A percentile compares a stretch with the other conserved stretches of the same genome.
Conservation (phyloP, 1,140 invertebrate genomes). For the Sitodiplosis mosellana region DNA sequence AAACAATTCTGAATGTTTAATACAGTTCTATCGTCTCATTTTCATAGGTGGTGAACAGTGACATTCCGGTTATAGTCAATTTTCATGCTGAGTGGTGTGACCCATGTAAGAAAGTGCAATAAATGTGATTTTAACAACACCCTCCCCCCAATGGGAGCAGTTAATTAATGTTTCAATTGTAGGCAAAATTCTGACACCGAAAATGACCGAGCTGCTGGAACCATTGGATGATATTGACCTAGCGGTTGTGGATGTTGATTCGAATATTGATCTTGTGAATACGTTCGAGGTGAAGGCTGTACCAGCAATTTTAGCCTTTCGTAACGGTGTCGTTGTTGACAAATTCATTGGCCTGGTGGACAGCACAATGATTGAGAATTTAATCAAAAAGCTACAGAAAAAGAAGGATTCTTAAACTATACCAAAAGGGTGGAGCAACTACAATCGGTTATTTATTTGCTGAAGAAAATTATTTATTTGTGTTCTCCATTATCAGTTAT, state of each 20-base stretch:
- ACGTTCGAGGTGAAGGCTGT: slow-evolving; percentile 77
- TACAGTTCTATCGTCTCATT: not conserved
- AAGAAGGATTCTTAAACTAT: slow-evolving; percentile 5
- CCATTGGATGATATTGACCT: slow-evolving; percentile 61
- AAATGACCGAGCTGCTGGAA: slow-evolving; percentile 65
- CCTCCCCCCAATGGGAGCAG: too few species aligned
- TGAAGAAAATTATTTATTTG: too few species aligned
- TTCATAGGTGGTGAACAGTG: slow-evolving; percentile 58
- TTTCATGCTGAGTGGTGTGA: slow-evolving; percentile 88
- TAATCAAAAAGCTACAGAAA: slow-evolving; percentile 53
- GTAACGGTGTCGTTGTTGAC: slow-evolving; percentile 72
- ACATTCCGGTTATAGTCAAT: slow-evolving; percentile 65
- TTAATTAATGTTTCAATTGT: too few species aligned
- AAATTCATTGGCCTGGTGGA: slow-evolving; percentile 85
- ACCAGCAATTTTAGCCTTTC: slow-evolving; percentile 75
- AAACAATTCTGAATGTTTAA: not conserved
- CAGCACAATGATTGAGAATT: slow-evolving; percentile 60
- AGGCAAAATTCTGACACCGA: slow-evolving; percentile 70
- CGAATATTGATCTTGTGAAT: slow-evolving; percentile 58
- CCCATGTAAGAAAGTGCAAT: slow-evolving; percentile 39
- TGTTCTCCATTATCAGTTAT: too few species aligned
- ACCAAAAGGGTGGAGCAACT: too few species aligned
- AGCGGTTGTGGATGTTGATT: slow-evolving; percentile 84
- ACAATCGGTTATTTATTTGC: too few species aligned
- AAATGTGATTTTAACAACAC: too few species aligned